Conservation (phyloP, 2,888 invertebrate genomes). For the Pterostichus madidus region DNA sequence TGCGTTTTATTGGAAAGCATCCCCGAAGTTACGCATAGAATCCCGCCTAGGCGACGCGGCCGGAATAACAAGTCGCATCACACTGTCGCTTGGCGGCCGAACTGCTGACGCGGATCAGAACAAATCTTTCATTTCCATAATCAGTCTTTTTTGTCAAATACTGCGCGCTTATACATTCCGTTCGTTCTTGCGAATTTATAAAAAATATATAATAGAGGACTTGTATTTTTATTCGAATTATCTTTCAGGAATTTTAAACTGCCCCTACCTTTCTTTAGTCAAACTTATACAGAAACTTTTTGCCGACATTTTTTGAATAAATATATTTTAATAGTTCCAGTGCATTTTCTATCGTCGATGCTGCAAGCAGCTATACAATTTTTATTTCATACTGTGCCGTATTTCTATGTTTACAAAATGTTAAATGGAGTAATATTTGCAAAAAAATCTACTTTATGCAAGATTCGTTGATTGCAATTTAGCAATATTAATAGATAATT, state of each 20-base stretch:
- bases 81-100: background rate
- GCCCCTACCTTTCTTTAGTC: background rate
- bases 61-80: constrained; percentile 48
- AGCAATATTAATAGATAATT: too few relatives aligned
- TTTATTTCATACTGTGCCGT: too few relatives aligned
- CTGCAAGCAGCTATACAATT: too few relatives aligned
- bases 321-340: too few relatives aligned
- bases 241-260: constrained; percentile 48
- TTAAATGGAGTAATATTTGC: too few relatives aligned
- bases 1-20: constrained; percentile 66
- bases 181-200: constrained; percentile 54
- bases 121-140: constrained; percentile 67
- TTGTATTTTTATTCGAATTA: constrained; percentile 52
- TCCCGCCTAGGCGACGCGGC: constrained; percentile 40
- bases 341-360: too few relatives aligned
- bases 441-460: too few relatives aligned
- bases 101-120: constrained; percentile 57
- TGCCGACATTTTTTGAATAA: background rate
- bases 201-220: constrained; percentile 58
- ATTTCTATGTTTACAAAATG: too few relatives aligned
- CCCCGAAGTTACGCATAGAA: constrained; percentile 60
- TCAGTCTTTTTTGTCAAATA: constrained; percentile 65
- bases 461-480: too few relatives aligned
- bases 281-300: background rate
- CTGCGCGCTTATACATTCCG: constrained; percentile 61